phyloP scores from a whole-genome alignment of 2,113 vertebrate species.

The Alligator sinensis region DNA sequence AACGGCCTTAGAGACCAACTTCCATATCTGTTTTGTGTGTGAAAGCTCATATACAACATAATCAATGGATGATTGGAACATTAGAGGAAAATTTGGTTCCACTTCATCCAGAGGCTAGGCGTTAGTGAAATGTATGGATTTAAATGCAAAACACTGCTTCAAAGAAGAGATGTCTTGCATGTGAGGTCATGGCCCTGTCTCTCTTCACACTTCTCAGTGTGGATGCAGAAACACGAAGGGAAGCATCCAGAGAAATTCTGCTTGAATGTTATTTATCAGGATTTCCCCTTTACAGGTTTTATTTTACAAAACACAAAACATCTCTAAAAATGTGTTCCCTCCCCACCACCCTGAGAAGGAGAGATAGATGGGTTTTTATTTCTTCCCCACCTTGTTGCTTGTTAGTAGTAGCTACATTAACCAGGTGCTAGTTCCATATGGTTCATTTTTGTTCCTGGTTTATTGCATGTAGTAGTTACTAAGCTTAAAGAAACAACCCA shows the following conservation, averaged over 20 bases:
- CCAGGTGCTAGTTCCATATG: too few species aligned
- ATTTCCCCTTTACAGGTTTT: not conserved
- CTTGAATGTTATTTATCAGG: not conserved
- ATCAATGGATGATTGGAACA: not conserved
- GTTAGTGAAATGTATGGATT: not conserved
- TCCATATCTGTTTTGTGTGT: not conserved
- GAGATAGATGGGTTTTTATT: conserved; percentile 5
- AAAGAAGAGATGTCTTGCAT: not conserved
- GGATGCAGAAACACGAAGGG: not conserved
- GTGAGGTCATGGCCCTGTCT: not conserved
- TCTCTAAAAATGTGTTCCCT: not conserved
- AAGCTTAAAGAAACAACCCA: too few species aligned
- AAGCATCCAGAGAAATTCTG: not conserved
- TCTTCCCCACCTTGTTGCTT: not conserved
- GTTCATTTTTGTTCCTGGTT: too few species aligned
- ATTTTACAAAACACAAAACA: not conserved
- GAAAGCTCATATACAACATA: not conserved
- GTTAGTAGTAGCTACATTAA: too few species aligned
- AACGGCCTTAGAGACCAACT: not conserved
- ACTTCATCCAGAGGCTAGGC: not conserved
- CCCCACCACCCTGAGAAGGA: not conserved
- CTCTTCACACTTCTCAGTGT: not conserved
- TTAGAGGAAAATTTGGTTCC: not conserved
- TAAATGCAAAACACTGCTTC: not conserved
- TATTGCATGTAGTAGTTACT: too few species aligned